Conservation (phyloP, 1,140 invertebrate genomes). For the Anastrepha obliqua region DNA sequence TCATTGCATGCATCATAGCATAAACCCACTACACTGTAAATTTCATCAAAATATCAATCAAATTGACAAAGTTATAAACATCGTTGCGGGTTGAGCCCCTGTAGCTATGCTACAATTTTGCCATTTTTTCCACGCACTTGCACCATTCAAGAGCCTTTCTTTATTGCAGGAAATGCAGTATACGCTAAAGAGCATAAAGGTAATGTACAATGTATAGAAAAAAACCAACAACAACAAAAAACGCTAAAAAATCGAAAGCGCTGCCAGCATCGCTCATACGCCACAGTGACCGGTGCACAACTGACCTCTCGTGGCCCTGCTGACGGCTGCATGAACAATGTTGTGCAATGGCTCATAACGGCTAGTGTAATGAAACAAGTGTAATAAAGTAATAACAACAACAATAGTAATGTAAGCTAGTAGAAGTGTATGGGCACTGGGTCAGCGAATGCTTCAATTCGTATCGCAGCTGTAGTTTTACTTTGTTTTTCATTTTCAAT, state of each 20-base stretch:
- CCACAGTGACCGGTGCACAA: conserved; percentile 7
- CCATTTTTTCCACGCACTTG: too few species aligned
- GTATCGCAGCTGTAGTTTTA: background rate
- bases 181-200: background rate
- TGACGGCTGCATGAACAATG: background rate
- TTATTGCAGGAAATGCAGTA: background rate
- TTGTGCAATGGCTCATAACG: background rate
- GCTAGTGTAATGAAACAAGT: conserved; percentile 2
- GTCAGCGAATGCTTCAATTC: background rate
- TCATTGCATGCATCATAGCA: too few species aligned
- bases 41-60: background rate
- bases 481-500: background rate
- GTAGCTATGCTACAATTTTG: background rate
- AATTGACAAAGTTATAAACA: background rate
- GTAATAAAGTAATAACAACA: conserved; percentile 11
- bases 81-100: background rate
- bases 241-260: background rate
- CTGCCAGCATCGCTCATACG: background rate
- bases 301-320: background rate
- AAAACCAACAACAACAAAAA: background rate
- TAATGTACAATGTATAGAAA: background rate
- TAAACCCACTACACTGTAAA: background rate
- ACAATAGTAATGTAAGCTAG: background rate
- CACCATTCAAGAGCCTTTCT: background rate
- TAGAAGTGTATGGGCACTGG: background rate